Percentiles rank a stretch among this genome's conserved stretches.
Conservation (phyloP, 2,797 vertebrate species). For the Silurus lanzhouensis region DNA sequence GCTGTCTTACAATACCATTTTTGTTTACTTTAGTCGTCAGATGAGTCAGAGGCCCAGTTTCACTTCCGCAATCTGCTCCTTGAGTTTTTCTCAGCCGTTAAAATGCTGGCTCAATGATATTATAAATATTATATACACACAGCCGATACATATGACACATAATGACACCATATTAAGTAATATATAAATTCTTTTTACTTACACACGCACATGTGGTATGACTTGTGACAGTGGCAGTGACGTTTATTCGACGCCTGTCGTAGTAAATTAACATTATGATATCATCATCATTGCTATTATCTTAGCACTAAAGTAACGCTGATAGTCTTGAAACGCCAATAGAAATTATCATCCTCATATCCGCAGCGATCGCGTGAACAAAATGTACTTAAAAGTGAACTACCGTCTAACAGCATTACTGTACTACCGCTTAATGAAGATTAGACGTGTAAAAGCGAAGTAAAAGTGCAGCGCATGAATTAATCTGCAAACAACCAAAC, state of each 20-base stretch:
- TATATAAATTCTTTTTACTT: not conserved
- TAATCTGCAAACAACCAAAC: not conserved
- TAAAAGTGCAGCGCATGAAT: not conserved
- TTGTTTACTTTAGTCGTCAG: constrained; percentile 11
- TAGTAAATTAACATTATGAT: not conserved
- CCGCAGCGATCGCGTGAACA: not conserved
- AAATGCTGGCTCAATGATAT: not conserved
- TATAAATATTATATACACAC: not conserved
- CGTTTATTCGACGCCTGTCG: not conserved
- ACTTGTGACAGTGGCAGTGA: not conserved
- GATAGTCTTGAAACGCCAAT: not conserved
- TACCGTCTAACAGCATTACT: not conserved
- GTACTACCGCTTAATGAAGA: not conserved
- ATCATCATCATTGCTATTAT: not conserved
- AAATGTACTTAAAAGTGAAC: not conserved
- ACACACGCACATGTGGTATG: not conserved
- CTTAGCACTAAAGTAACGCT: not conserved
- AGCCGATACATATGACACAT: not conserved
- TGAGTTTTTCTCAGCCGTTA: not conserved
- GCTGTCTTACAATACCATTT: not conserved
- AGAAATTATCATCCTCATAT: not conserved
- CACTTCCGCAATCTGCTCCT: not conserved
- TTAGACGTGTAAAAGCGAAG: not conserved
- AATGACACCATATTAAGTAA: not conserved
- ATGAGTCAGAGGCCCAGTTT: constrained; percentile 27